phyloP scores from a whole-genome alignment of 2,113 vertebrate species.

The Pagrus major region DNA sequence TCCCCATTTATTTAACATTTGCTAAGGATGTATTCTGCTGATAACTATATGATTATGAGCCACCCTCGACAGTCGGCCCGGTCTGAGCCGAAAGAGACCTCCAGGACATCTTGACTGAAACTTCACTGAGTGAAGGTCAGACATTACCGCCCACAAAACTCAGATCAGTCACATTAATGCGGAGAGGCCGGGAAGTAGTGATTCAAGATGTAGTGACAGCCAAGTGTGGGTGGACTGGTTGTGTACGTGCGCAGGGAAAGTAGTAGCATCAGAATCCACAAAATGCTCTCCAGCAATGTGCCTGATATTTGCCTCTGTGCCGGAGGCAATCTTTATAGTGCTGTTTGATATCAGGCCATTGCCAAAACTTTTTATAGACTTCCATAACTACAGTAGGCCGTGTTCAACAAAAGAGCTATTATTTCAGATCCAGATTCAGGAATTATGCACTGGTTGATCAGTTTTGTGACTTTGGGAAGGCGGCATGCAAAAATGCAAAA shows the following conservation, averaged over 20 bases:
- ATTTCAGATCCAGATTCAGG: neutral
- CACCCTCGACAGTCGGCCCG: slow-evolving; percentile 3
- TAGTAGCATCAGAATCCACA: slow-evolving; percentile 34
- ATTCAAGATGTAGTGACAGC: slow-evolving; percentile 60
- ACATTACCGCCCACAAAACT: slow-evolving; percentile 56
- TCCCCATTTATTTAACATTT: slow-evolving; percentile 68
- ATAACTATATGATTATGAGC: slow-evolving; percentile 53
- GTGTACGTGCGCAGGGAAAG: slow-evolving; percentile 36
- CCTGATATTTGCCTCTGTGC: slow-evolving; percentile 37
- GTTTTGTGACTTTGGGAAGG: no score
- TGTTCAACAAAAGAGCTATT: neutral
- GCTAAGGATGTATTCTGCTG: slow-evolving; percentile 42
- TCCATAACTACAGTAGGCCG: no score
- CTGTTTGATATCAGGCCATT: slow-evolving; percentile 8
- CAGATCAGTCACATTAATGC: slow-evolving; percentile 58
- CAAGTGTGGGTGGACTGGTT: slow-evolving; percentile 50
- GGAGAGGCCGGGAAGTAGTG: slow-evolving; percentile 53
- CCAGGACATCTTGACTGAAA: slow-evolving; percentile 57
- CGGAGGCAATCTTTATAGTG: slow-evolving; percentile 25
- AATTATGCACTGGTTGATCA: no score
- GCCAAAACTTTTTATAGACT: slow-evolving; percentile 11
- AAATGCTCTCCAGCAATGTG: slow-evolving; percentile 40
- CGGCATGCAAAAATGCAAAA: no score
- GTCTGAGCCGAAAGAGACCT: slow-evolving; percentile 43
- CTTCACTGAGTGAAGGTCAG: slow-evolving; percentile 65